phyloP scores from a whole-genome alignment of 2,797 vertebrate species.

The Crossoptilon crossoptilon region DNA sequence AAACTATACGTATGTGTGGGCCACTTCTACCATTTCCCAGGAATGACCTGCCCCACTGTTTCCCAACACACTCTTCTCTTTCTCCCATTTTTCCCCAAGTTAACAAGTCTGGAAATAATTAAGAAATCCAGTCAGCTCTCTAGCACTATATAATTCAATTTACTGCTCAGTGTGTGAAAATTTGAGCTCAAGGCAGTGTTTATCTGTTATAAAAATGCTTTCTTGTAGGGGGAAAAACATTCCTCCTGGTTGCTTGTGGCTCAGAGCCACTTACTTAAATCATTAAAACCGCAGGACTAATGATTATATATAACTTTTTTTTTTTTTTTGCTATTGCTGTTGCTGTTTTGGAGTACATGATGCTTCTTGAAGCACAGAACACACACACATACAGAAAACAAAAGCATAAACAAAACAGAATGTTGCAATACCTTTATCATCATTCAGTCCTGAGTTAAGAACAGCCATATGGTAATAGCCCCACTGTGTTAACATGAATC shows the following conservation, averaged over 20 bases:
- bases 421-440: not conserved
- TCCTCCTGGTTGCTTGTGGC: constrained; percentile 45
- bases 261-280: constrained; percentile 49
- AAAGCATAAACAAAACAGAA: not conserved
- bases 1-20: not conserved
- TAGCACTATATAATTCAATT: constrained; percentile 60
- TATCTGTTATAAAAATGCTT: constrained; percentile 58
- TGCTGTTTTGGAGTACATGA: constrained; percentile 1
- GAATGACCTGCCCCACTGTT: constrained; percentile 36
- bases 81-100: constrained; percentile 36
- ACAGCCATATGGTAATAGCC: not conserved
- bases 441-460: not conserved
- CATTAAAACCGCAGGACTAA: constrained; percentile 27
- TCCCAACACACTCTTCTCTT: not conserved
- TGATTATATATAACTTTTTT: not conserved
- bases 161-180: constrained; percentile 64
- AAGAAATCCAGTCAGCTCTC: constrained; percentile 53
- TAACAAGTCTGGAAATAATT: constrained; percentile 67
- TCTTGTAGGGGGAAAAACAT: constrained; percentile 11
- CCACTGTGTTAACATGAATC: not conserved
- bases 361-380: not conserved
- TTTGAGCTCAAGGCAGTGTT: constrained; percentile 51
- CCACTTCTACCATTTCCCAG: not conserved
- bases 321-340: not conserved
- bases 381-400: not conserved